Evolutionary conservation across 2,888 invertebrate species (phyloP).

Genomic region (Melanchra persicariae): DNA sequence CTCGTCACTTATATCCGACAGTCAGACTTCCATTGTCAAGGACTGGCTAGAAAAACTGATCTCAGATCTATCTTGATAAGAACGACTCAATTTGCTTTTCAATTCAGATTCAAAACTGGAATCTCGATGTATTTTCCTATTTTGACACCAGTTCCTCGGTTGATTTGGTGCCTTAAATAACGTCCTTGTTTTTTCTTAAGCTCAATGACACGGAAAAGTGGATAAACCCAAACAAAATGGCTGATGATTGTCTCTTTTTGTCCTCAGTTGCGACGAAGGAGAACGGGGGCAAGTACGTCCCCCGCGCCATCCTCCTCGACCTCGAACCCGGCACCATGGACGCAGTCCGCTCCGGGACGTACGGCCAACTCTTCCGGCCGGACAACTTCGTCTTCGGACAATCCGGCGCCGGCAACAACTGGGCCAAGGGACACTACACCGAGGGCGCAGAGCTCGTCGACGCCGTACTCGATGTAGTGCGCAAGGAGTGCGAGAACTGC

Average conservation of each 20-base stretch:
- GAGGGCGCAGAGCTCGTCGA: conserved; percentile 97
- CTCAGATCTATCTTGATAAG: conserved; percentile 1
- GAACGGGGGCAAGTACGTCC: conserved; percentile 97
- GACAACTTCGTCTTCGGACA: conserved; percentile 99
- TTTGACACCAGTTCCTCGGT: background rate
- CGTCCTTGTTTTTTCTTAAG: conserved; percentile 13
- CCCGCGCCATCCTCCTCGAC: conserved; percentile 97
- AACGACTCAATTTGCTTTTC: background rate
- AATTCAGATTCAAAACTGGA: conserved; percentile 11
- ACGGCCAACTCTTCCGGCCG: conserved; percentile 97
- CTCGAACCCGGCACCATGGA: conserved; percentile 99
- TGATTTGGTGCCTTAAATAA: background rate
- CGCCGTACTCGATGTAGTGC: conserved; percentile 95
- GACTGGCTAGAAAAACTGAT: conserved; percentile 30
- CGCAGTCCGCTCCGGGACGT: conserved; percentile 95
- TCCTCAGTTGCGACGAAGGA: conserved; percentile 96
- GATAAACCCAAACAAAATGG: background rate
- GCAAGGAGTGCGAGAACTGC: conserved; percentile 97
- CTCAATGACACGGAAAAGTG: background rate
- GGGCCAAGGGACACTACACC: conserved; percentile 97
- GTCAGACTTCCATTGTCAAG: conserved; percentile 30
- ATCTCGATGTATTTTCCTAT: conserved; percentile 34
- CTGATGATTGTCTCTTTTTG: conserved; percentile 51
- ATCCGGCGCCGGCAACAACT: conserved; percentile 95
- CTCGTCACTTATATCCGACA: conserved; percentile 6